phyloP scores from a whole-genome alignment of 2,888 invertebrate species.

The Melanargia galathea region DNA sequence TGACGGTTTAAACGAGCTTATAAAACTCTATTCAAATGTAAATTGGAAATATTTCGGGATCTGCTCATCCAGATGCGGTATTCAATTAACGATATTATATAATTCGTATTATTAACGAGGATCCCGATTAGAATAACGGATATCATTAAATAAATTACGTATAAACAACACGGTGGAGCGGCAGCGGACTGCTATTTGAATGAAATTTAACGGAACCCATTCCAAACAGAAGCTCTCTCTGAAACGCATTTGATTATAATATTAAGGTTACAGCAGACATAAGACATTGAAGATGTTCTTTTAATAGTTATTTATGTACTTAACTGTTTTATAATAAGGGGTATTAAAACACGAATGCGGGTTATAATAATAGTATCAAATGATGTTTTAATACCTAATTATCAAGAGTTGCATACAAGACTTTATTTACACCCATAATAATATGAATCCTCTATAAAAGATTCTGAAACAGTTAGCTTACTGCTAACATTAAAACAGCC shows the following conservation, averaged over 20 bases:
- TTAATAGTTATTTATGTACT: not conserved
- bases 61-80: too few species aligned
- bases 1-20: too few species aligned
- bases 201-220: slow-evolving; percentile 30
- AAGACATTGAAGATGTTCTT: not conserved
- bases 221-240: slow-evolving; percentile 23
- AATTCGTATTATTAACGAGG: not conserved
- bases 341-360: too few species aligned
- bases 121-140: not conserved
- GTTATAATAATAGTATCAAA: too few species aligned
- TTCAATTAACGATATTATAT: not conserved
- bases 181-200: slow-evolving; percentile 14
- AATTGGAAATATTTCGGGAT: not conserved
- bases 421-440: too few species aligned
- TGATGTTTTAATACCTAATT: too few species aligned
- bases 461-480: too few species aligned
- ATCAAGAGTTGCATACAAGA: too few species aligned
- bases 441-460: too few species aligned
- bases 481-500: too few species aligned
- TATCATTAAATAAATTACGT: slow-evolving; percentile 9
- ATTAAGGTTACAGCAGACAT: slow-evolving; percentile 20
- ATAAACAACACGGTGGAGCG: not conserved
- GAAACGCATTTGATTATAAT: slow-evolving; percentile 22
- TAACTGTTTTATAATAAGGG: too few species aligned
- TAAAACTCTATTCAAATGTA: not conserved